Evolutionary conservation across 2,113 vertebrate genomes (phyloP).

Genomic region (Arizona elegans): DNA sequence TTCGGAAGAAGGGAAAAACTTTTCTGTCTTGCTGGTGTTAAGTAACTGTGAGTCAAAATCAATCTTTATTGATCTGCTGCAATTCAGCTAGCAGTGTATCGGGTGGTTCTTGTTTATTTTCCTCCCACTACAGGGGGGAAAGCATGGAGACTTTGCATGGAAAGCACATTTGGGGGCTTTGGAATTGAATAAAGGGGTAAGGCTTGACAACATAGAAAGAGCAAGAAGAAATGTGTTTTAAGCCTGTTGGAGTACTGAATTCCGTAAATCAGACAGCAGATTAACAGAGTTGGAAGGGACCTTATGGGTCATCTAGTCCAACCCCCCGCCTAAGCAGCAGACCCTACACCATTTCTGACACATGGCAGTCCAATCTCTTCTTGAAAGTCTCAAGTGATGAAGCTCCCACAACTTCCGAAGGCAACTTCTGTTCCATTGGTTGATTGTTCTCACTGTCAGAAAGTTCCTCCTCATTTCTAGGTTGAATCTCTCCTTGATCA

Average conservation of each 20-base stretch:
- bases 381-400: too few species aligned
- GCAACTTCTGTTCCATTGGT: too few species aligned
- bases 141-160: neutral
- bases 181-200: neutral
- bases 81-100: neutral
- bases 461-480: too few species aligned
- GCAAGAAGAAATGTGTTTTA: neutral
- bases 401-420: too few species aligned
- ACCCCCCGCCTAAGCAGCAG: too few species aligned
- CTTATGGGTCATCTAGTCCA: too few species aligned
- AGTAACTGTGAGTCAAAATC: neutral
- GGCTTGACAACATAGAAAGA: neutral
- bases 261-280: neutral
- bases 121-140: neutral
- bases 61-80: neutral
- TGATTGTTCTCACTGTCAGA: too few species aligned
- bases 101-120: neutral
- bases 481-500: too few species aligned
- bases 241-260: neutral
- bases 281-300: too few species aligned
- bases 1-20: neutral
- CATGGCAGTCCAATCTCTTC: too few species aligned
- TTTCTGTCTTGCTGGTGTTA: neutral
- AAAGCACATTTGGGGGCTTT: neutral
- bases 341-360: too few species aligned